A percentile compares a stretch with the other conserved stretches of the same genome.
These are phyloP conservation scores for Mastigias papua DNA, from an alignment of 30 jellyfish, hydroid and myxozoan genomes.

Conservation along the genomic window DNA sequence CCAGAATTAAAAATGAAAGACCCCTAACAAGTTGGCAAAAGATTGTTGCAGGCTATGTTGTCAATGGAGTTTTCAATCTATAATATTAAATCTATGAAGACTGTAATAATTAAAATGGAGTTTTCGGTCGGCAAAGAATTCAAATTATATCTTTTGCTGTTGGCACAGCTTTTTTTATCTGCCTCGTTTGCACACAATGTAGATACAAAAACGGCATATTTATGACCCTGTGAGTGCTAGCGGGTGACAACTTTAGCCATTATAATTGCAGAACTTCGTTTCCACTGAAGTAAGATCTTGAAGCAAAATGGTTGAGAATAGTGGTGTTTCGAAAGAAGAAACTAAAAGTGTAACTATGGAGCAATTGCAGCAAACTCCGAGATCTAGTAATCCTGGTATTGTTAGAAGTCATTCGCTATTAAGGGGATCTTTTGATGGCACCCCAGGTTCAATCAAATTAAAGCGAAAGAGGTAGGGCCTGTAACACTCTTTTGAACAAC, in stretches of 20 bases:
- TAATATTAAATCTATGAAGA: background rate
- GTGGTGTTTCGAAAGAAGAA: background rate
- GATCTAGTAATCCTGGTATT: background rate
- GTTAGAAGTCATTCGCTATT: slow-evolving; percentile 4
- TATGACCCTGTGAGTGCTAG: too few relatives aligned
- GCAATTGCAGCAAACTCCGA: slow-evolving; percentile 8
- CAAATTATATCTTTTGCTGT: background rate
- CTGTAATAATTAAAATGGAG: background rate
- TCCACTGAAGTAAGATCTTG: background rate
- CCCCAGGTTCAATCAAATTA: slow-evolving; percentile 31
- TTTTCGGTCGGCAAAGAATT: too few relatives aligned
- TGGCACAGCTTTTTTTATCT: background rate
- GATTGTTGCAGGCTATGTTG: background rate
- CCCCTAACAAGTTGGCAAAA: too few relatives aligned
- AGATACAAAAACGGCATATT: too few relatives aligned
- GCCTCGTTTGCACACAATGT: background rate
- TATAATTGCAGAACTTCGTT: background rate
- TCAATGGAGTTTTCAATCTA: too few relatives aligned
- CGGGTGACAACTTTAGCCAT: background rate
- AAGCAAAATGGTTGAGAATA: slow-evolving; percentile 18
- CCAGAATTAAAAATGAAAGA: too few relatives aligned
- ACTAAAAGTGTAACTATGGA: background rate
- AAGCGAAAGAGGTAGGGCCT: slow-evolving; percentile 27
- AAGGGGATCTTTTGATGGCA: slow-evolving; percentile 22
- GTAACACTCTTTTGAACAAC: background rate